phyloP scores from a whole-genome alignment of 2,113 vertebrate genomes.

The Clarias gariepinus region DNA sequence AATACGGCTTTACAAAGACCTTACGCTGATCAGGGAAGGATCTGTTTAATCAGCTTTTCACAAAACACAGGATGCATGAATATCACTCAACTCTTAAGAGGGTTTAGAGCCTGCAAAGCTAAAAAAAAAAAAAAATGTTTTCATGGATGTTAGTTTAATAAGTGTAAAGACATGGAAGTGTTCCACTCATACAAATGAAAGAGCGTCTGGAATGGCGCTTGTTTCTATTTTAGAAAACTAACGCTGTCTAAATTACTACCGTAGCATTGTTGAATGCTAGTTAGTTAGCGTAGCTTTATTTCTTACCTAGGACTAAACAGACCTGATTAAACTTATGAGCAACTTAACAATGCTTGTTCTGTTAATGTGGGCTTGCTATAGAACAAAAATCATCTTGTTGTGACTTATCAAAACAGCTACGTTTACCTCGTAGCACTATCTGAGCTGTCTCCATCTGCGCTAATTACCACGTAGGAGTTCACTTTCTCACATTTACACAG shows the following conservation, averaged over 20 bases:
- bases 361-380: background rate
- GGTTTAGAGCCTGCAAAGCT: background rate
- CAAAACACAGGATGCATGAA: background rate
- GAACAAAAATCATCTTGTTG: background rate
- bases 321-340: background rate
- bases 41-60: constrained; percentile 27
- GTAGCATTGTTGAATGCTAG: background rate
- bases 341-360: background rate
- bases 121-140: background rate
- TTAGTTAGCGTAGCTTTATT: background rate
- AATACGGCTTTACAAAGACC: background rate
- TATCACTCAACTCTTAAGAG: background rate
- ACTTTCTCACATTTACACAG: background rate
- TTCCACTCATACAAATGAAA: background rate
- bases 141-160: background rate
- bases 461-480: background rate
- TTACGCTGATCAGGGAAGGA: background rate
- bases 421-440: background rate
- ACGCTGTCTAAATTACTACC: background rate
- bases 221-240: background rate
- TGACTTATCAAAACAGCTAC: background rate
- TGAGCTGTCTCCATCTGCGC: background rate
- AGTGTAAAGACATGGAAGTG: background rate
- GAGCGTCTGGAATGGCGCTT: background rate
- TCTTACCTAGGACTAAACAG: background rate